These are phyloP conservation scores for Eupithecia tripunctaria DNA, from an alignment of 2,888 invertebrate genomes.

Conservation along the genomic window DNA sequence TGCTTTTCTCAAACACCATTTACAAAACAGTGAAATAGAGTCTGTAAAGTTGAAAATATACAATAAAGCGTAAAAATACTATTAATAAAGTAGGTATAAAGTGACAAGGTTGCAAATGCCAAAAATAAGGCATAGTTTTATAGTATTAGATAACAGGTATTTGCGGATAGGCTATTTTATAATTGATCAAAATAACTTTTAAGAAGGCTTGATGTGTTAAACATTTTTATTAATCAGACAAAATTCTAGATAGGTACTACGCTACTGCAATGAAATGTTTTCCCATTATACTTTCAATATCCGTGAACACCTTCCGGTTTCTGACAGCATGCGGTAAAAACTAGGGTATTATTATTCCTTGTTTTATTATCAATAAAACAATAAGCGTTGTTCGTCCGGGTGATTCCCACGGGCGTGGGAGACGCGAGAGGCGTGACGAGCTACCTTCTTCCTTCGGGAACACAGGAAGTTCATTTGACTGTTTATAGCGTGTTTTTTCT, in stretches of 20 bases:
- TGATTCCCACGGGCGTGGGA: constrained; percentile 50
- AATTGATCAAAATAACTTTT: background rate
- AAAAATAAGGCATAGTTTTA: background rate
- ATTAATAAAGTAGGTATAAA: no score
- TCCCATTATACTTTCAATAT: constrained; percentile 24
- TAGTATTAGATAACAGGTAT: background rate
- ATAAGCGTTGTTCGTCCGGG: constrained; percentile 8
- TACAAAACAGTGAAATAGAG: background rate
- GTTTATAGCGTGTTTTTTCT: background rate
- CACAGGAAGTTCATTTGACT: background rate
- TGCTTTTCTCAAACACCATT: background rate
- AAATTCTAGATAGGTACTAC: background rate
- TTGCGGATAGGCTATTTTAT: background rate
- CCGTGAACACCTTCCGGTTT: constrained; percentile 24
- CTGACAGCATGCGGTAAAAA: constrained; percentile 6
- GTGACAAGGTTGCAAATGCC: background rate
- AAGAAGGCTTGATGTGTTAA: background rate
- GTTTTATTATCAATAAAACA: constrained; percentile 11
- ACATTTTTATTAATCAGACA: background rate
- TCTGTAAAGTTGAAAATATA: no score
- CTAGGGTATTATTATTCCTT: background rate
- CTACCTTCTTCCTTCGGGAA: constrained; percentile 53
- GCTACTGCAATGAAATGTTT: constrained; percentile 13
- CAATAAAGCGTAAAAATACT: no score
- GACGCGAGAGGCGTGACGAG: constrained; percentile 49